Base-by-base conservation (phyloP, 64 coral and sea anemone species). In the Montipora capricornis region DNA sequence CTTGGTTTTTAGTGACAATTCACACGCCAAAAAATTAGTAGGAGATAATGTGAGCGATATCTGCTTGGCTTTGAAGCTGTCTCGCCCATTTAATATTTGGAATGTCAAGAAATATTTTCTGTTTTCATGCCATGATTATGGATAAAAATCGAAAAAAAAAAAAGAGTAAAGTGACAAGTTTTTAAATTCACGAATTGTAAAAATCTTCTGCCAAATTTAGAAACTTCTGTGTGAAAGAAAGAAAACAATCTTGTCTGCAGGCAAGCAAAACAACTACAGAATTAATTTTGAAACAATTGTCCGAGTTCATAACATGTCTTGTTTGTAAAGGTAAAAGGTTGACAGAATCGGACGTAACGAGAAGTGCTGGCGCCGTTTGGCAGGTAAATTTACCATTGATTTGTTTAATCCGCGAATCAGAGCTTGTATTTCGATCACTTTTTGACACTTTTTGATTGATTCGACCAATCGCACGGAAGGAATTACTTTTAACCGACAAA, bases 401-500 rank as follows among this genome's bases (percentile, higher is more conserved):
- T 69, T 69, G 82, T 84, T 84, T 47, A 49, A 46, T 85, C 82
- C 45, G 20, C 82, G 61, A 85, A 85, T 85, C 44, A 68, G 45
- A 85, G 8, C 1, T n/a, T 57, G n/a, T 47, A 46, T 19, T 70
- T 70, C 20, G 20, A 69, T 7, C 37, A 8, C 16, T 9, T 71
- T 71, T 49, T 70, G 82, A 69, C 82, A 85, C 82, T 46, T 20
- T 64, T 14, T 64, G 13, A 20, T 47, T 47, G 66, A 7, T n/a
- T 20, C 47, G 47, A 47, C 82, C 82, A 85, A 85, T 85, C 64
- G 70, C 14, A 70, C 44, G 46, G 62, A 44, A 47, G 64, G 62
- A 68, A 69, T 4, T 70, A 46, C 14, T 20, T 70, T 85, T 70
- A 64, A 5, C 62, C 15, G 5, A 70, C 60, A 3, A 67, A 22